Percentiles rank a stretch among this genome's conserved stretches.
These are phyloP conservation scores for Hapalemur alaotrensis DNA, from an alignment of 2,797 vertebrate genomes.

Conservation along the genomic window DNA sequence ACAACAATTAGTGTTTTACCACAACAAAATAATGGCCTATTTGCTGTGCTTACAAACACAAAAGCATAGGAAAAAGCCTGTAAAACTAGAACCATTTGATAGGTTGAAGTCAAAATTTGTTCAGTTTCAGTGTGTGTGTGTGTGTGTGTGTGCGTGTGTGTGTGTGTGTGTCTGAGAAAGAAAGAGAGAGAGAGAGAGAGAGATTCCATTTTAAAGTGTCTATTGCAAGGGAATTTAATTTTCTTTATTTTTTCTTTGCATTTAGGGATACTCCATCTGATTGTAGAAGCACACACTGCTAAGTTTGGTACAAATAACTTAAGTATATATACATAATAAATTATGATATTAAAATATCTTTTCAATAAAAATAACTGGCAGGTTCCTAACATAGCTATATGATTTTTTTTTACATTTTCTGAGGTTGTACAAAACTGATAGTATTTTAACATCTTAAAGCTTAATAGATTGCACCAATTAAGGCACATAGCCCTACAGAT, in stretches of 20 bases:
- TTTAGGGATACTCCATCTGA: background rate
- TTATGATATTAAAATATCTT: background rate
- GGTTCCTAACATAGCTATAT: background rate
- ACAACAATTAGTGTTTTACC: background rate
- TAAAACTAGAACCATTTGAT: background rate
- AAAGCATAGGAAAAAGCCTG: background rate
- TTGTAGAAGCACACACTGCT: background rate
- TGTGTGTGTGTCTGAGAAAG: too few relatives aligned
- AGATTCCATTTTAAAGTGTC: background rate
- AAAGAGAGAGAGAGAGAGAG: too few relatives aligned
- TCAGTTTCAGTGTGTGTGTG: background rate
- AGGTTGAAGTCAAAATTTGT: background rate
- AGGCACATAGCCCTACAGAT: fast-evolving
- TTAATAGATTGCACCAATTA: background rate
- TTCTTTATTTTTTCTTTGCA: background rate
- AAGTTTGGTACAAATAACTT: background rate
- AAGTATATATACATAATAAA: background rate
- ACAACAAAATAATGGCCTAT: background rate
- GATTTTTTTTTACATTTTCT: background rate
- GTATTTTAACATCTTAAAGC: background rate
- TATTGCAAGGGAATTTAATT: background rate
- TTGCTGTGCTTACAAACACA: background rate
- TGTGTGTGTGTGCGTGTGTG: background rate
- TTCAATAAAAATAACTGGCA: background rate
- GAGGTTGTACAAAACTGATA: background rate